Percentiles rank a stretch among this genome's conserved stretches.
Conservation (phyloP, 2,888 invertebrate species). For the Morinoia aosen region DNA sequence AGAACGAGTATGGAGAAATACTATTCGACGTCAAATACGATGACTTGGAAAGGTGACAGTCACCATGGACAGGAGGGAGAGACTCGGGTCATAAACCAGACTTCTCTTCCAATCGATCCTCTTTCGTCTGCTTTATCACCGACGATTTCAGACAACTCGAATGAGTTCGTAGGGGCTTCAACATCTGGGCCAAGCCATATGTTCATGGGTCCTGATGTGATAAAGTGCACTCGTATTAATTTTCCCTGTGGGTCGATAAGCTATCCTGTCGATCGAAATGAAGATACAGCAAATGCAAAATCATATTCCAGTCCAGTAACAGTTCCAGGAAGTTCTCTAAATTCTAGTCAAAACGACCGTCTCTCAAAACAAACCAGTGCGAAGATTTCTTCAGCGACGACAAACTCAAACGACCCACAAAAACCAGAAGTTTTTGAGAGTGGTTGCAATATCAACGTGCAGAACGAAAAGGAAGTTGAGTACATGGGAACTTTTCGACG, state of each 20-base stretch:
- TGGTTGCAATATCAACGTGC: neutral
- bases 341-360: neutral
- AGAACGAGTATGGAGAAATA: neutral
- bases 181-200: neutral
- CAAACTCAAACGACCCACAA: neutral
- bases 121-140: neutral
- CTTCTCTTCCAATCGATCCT: neutral
- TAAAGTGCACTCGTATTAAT: neutral
- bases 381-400: neutral
- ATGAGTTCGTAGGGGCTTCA: neutral
- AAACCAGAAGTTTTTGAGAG: neutral
- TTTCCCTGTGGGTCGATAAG: conserved; percentile 24
- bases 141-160: neutral
- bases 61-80: neutral
- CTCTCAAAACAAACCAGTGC: neutral
- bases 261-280: neutral
- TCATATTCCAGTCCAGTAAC: neutral
- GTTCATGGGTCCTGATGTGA: conserved; percentile 13
- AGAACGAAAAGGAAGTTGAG: neutral
- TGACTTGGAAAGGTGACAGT: neutral
- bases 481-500: neutral
- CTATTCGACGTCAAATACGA: neutral
- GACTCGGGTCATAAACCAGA: neutral
- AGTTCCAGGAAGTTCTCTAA: neutral
- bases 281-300: neutral